Conservation (phyloP, 2,113 vertebrate genomes). For the Corythornis madagascariensis region DNA sequence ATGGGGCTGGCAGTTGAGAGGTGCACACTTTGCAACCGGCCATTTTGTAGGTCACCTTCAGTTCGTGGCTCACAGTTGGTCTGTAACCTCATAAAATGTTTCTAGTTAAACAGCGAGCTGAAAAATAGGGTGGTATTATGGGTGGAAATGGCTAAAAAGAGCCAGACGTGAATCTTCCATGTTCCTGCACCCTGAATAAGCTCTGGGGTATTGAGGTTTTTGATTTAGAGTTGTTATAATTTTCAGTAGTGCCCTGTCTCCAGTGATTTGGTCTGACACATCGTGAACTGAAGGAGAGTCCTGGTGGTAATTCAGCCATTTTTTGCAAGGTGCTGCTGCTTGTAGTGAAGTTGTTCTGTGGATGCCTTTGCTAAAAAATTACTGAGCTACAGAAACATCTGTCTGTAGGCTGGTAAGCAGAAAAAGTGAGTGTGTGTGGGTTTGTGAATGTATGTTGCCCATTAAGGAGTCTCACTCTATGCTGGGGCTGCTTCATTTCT, state of each 20-base stretch:
- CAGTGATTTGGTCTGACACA: not conserved
- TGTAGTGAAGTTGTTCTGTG: not conserved
- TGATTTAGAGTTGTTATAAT: not conserved
- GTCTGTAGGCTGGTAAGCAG: conserved; percentile 50
- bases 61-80: not conserved
- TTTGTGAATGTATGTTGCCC: conserved; percentile 50
- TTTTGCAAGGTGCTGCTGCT: not conserved
- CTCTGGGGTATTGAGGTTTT: not conserved
- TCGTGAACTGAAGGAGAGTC: not conserved
- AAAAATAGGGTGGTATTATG: not conserved
- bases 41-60: not conserved
- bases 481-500: conserved; percentile 16
- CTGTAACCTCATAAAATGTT: not conserved
- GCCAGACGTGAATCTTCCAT: not conserved
- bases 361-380: conserved; percentile 18
- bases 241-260: fast-evolving
- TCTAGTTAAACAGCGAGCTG: not conserved
- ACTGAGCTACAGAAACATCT: conserved; percentile 35
- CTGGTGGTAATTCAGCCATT: conserved; percentile 6
- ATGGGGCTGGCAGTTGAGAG: not conserved
- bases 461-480: conserved; percentile 36
- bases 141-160: not conserved
- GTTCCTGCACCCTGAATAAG: not conserved
- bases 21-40: not conserved
- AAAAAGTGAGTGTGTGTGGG: conserved; percentile 53